Percentiles rank a stretch among this genome's conserved stretches.
phyloP scores from a whole-genome alignment of 1,140 invertebrate species.

The Magallana gigas region DNA sequence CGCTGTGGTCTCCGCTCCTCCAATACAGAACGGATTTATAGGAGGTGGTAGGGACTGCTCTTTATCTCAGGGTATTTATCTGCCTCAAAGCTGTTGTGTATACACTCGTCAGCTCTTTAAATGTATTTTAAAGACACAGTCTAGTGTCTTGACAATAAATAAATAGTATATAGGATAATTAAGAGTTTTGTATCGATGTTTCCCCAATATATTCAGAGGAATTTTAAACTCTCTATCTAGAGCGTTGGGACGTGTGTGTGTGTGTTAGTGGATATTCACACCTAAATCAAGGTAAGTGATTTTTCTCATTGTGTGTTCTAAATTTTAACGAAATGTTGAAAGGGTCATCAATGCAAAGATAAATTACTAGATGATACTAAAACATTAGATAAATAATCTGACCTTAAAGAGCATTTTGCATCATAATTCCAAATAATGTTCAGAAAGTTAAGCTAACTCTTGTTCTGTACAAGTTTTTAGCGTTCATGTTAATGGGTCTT shows the following conservation, averaged over 20 bases:
- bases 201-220: not conserved
- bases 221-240: not conserved
- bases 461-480: too few relatives aligned
- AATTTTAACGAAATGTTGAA: too few relatives aligned
- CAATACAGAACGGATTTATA: not conserved
- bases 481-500: too few relatives aligned
- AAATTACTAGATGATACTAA: too few relatives aligned
- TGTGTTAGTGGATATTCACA: not conserved
- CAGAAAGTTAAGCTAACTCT: too few relatives aligned
- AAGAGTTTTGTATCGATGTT: slow-evolving; percentile 27
- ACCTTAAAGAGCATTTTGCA: too few relatives aligned
- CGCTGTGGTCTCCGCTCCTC: not conserved
- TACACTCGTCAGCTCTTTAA: slow-evolving; percentile 22
- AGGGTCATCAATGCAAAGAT: too few relatives aligned
- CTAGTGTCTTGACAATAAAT: not conserved
- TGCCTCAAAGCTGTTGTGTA: slow-evolving; percentile 20
- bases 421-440: too few relatives aligned
- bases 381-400: too few relatives aligned
- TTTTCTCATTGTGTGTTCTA: not conserved
- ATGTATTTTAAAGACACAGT: slow-evolving; percentile 28
- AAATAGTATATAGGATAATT: slow-evolving; percentile 9
- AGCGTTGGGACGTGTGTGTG: not conserved
- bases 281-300: not conserved
- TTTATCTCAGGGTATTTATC: slow-evolving; percentile 23
- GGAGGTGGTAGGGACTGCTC: not conserved